These are phyloP conservation scores for Teleiodes luculella DNA, from an alignment of 2,888 invertebrate species.

Conservation along the genomic window DNA sequence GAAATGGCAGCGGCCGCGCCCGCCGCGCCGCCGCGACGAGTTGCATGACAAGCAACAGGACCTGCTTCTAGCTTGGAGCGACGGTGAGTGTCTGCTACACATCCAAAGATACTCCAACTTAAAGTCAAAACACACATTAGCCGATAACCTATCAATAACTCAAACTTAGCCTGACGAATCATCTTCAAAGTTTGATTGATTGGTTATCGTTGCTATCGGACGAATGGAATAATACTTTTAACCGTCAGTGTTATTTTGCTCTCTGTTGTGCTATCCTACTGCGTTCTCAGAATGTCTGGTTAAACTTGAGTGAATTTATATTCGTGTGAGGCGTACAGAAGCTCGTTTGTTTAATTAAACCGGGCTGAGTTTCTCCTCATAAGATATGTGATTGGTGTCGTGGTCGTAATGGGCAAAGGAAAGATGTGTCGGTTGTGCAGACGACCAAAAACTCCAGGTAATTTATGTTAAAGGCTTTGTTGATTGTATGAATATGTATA, in stretches of 20 bases:
- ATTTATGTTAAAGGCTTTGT: constrained; percentile 22
- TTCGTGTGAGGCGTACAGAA: not conserved
- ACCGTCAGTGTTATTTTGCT: constrained; percentile 1
- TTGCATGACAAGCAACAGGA: constrained; percentile 62
- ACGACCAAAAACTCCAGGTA: constrained; percentile 12
- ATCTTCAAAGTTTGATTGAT: constrained; percentile 1
- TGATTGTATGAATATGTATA: too few species aligned
- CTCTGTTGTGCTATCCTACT: not conserved
- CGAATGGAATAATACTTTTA: constrained; percentile 9
- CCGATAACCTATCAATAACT: not conserved
- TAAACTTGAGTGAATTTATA: not conserved
- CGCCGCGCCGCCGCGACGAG: constrained; percentile 63
- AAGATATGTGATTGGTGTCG: constrained; percentile 29
- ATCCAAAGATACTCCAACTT: not conserved
- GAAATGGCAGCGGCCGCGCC: constrained; percentile 53
- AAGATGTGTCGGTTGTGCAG: constrained; percentile 18
- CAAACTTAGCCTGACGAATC: not conserved
- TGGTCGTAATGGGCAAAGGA: constrained; percentile 33
- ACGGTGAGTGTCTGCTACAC: constrained; percentile 54
- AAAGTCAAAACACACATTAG: not conserved
- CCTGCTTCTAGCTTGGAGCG: constrained; percentile 63
- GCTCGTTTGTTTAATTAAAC: constrained; percentile 15
- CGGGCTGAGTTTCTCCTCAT: constrained; percentile 37
- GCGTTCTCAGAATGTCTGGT: not conserved
- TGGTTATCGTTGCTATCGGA: constrained; percentile 1